These are phyloP conservation scores for Drosophila oshimai DNA, from an alignment of 1,140 invertebrate genomes.

Conservation along the genomic window DNA sequence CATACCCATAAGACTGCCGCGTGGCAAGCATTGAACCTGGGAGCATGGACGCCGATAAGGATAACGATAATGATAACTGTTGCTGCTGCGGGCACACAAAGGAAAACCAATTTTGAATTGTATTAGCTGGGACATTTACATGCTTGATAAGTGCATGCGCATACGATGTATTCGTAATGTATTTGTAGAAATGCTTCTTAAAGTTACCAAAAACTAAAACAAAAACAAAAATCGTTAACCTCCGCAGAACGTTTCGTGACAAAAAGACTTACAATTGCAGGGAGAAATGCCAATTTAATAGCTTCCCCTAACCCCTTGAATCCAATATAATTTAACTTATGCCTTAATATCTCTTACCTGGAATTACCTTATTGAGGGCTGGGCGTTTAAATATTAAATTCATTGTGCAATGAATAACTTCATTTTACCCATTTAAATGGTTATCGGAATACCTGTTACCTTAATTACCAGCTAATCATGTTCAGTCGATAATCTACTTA, in stretches of 20 bases:
- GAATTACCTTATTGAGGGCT: conserved; percentile 5
- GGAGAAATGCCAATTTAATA: conserved; percentile 6
- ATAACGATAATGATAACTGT: conserved; percentile 2
- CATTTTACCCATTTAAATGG: background rate
- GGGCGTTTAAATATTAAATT: background rate
- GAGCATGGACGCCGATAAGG: conserved; percentile 4
- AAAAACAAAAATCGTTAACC: background rate
- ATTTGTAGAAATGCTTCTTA: conserved; percentile 13
- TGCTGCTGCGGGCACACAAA: background rate
- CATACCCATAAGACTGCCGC: conserved; percentile 71
- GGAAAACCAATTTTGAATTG: conserved; percentile 50
- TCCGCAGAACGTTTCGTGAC: conserved; percentile 4
- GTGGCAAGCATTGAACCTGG: conserved; percentile 58
- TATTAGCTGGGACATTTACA: conserved; percentile 22
- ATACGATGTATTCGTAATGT: conserved; percentile 16
- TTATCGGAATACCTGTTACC: background rate
- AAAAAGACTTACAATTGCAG: conserved; percentile 7
- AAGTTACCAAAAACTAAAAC: conserved; percentile 21
- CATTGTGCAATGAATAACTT: background rate
- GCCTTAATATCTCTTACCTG: conserved; percentile 3
- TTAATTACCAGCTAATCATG: conserved; percentile 1
- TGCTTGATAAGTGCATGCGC: conserved; percentile 6
- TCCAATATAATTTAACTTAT: background rate
- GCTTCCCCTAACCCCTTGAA: background rate
- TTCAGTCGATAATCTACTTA: background rate